phyloP scores from a whole-genome alignment of 1,140 invertebrate species.

The Stratiolaelaps scimitus region DNA sequence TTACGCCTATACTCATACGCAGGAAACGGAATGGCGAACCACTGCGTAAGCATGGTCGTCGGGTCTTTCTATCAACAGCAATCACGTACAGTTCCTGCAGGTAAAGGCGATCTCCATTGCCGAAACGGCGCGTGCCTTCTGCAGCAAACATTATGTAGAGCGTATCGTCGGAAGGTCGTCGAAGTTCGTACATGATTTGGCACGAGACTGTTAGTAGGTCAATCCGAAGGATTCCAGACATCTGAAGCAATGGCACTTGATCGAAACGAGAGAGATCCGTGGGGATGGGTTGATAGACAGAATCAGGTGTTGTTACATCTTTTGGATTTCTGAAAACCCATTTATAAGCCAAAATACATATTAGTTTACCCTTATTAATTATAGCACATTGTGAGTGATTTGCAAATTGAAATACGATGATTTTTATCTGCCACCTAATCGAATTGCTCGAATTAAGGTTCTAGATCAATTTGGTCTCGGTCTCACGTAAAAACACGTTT shows the following conservation, averaged over 20 bases:
- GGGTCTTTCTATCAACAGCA: not conserved
- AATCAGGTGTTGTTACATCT: not conserved
- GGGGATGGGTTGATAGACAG: not conserved
- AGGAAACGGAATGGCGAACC: not conserved
- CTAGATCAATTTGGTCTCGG: too few relatives aligned
- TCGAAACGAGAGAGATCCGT: not conserved
- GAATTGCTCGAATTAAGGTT: too few relatives aligned
- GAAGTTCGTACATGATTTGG: constrained; percentile 1
- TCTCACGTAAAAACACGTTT: too few relatives aligned
- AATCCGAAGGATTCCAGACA: constrained; percentile 1
- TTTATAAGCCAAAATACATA: too few relatives aligned
- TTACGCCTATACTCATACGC: not conserved
- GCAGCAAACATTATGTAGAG: constrained; percentile 2
- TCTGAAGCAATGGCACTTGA: not conserved
- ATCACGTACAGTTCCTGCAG: constrained; percentile 16
- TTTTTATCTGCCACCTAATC: too few relatives aligned
- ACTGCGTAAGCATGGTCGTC: not conserved
- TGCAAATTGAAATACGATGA: too few relatives aligned
- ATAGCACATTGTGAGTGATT: too few relatives aligned
- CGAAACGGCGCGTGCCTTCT: constrained; percentile 2
- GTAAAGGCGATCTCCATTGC: constrained; percentile 14
- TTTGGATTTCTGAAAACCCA: not conserved
- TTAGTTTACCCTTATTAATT: too few relatives aligned
- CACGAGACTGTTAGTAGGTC: constrained; percentile 16
- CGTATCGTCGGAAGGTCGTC: not conserved